Conservation (phyloP, 2,888 invertebrate genomes). For the Nomada ferruginata region DNA sequence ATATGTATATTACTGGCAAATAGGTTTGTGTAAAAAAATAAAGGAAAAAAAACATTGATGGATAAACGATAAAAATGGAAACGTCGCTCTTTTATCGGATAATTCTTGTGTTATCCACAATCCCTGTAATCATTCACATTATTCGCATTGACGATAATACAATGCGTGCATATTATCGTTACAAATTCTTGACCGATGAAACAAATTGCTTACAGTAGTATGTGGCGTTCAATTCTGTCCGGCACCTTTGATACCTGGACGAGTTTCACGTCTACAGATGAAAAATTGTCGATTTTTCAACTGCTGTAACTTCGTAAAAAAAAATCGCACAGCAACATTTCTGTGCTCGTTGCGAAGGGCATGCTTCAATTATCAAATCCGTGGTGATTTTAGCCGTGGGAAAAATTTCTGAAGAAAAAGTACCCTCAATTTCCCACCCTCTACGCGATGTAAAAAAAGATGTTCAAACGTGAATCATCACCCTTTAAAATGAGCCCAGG, state of each 20-base stretch:
- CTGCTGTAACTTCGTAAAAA: background rate
- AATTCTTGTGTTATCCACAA: background rate
- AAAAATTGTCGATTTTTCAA: too few relatives aligned
- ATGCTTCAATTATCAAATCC: background rate
- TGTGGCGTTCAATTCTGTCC: too few relatives aligned
- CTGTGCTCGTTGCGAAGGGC: background rate
- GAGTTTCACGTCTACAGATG: too few relatives aligned
- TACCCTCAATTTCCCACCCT: background rate
- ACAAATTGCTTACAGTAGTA: too few relatives aligned
- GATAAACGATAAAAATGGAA: constrained; percentile 31
- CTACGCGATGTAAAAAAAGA: too few relatives aligned
- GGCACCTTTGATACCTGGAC: too few relatives aligned
- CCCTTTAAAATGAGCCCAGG: too few relatives aligned
- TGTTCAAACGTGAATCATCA: too few relatives aligned
- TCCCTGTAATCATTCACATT: constrained; percentile 10
- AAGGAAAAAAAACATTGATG: background rate
- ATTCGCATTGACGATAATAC: background rate
- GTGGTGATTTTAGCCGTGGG: background rate
- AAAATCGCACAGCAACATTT: background rate
- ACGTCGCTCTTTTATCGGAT: background rate
- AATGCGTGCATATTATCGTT: background rate
- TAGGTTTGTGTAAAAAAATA: background rate
- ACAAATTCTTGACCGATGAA: background rate
- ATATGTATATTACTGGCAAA: background rate
- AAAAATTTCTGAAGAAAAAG: background rate